Evolutionary conservation across 2,797 vertebrate species (phyloP).

Genomic region (Natrix natrix): DNA sequence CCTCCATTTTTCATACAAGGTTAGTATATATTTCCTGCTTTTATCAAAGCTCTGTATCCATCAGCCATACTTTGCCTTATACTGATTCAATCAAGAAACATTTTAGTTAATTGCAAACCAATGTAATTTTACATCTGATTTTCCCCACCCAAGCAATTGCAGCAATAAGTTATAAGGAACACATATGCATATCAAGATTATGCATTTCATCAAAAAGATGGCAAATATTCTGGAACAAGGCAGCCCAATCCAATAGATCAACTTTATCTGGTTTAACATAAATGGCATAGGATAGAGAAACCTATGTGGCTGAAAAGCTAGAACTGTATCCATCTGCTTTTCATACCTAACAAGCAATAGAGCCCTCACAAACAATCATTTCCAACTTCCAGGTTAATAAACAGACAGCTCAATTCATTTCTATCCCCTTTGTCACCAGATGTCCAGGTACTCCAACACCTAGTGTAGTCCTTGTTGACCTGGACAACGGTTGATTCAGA

Average conservation of each 20-base stretch:
- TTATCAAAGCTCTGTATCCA: constrained; percentile 32
- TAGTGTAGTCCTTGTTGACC: neutral
- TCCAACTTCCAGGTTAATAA: neutral
- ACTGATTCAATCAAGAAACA: constrained; percentile 47
- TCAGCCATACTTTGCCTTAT: constrained; percentile 28
- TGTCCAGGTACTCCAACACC: neutral
- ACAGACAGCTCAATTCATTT: neutral
- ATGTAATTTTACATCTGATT: constrained; percentile 16
- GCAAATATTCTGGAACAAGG: neutral
- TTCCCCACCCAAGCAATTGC: neutral
- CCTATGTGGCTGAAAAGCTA: neutral
- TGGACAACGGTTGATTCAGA: neutral
- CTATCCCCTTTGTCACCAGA: neutral
- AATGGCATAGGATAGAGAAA: neutral
- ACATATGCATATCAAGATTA: neutral
- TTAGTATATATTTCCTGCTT: constrained; percentile 51
- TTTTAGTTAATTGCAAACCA: constrained; percentile 51
- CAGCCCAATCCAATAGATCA: neutral
- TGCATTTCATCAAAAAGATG: neutral
- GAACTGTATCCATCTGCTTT: neutral
- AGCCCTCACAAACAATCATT: neutral
- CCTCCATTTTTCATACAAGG: constrained; percentile 44
- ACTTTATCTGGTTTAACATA: neutral
- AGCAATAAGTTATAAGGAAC: neutral
- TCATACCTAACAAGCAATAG: neutral